Base-by-base conservation (phyloP, 2,888 invertebrate genomes). In the Lysandra bellargus region DNA sequence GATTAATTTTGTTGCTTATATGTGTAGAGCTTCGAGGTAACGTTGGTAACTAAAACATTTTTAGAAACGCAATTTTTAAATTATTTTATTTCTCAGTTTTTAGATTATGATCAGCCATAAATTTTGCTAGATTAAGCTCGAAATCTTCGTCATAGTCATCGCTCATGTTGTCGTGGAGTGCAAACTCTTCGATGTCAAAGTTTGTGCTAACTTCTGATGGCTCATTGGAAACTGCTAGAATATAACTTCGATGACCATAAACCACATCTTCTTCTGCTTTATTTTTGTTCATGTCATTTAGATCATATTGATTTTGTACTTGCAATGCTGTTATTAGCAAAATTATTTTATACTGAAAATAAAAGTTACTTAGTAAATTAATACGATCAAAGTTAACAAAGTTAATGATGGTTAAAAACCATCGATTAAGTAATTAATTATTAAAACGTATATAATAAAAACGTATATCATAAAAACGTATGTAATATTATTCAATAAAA, bases 71-170 rank as follows among this genome's bases (percentile, higher is more conserved):
- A 61, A n/a, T 61, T 6, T n/a, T n/a, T 23, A 4, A 61, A 61
- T 61, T 23, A n/a, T 23, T n/a, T 23, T 7, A n/a, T 61, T 64
- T 30, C 9, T 33, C 30, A 33, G 1, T 14, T 33, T 14, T 69
- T 14, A 14, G 17, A 17, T 69, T 69, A 69, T 33, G 30, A 17
- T 37, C 1, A 69, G 12, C 33, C 33, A 69, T 69, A 33, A 69
- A 37, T 14, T 69, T 69, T 14, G 14, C 23, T 6, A 69, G 33
- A 69, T 37, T 69, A 4, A 69, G 69, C 5, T 69, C 69, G 17
- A 69, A 69, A 30, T 69, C 69, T 33, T 69, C 33, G 33, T 69
- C 33, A 9, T 69, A 69, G 7, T 69, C 69, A 37, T 69, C 69
- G 12, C 37, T 37, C 69, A 69, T 33, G 37, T 69, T 69, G 69